These are phyloP conservation scores for Prunella fulvescens DNA, from an alignment of 2,113 vertebrate genomes.

Conservation along the genomic window DNA sequence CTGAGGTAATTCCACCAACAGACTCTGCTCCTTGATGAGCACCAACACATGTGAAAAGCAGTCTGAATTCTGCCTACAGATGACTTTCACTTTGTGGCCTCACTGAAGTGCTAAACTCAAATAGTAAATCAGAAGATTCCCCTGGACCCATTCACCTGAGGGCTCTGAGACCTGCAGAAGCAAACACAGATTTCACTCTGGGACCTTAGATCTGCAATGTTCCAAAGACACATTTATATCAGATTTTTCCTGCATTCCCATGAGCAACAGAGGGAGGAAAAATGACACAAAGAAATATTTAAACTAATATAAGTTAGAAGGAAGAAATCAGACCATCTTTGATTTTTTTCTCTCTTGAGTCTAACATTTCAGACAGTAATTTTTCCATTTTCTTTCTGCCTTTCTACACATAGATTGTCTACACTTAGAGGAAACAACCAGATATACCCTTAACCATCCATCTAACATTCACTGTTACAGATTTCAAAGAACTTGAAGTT, in stretches of 20 bases:
- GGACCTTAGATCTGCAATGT: background rate
- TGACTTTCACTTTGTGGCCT: background rate
- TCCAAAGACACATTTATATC: background rate
- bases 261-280: background rate
- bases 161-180: background rate
- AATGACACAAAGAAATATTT: background rate
- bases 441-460: background rate
- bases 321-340: background rate
- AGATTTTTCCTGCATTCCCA: background rate
- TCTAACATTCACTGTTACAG: background rate
- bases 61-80: background rate
- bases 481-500: background rate
- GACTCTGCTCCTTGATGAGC: background rate
- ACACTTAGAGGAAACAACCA: background rate
- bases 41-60: rapidly evolving
- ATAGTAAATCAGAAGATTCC: background rate
- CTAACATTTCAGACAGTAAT: background rate
- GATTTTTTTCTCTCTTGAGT: background rate
- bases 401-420: background rate
- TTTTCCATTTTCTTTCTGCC: background rate
- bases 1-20: background rate
- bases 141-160: background rate
- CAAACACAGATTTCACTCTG: background rate
- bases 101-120: background rate
- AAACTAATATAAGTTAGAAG: background rate